These are phyloP conservation scores for Thamnaconus septentrionalis DNA, from an alignment of 2,113 vertebrate species.

Conservation along the genomic window DNA sequence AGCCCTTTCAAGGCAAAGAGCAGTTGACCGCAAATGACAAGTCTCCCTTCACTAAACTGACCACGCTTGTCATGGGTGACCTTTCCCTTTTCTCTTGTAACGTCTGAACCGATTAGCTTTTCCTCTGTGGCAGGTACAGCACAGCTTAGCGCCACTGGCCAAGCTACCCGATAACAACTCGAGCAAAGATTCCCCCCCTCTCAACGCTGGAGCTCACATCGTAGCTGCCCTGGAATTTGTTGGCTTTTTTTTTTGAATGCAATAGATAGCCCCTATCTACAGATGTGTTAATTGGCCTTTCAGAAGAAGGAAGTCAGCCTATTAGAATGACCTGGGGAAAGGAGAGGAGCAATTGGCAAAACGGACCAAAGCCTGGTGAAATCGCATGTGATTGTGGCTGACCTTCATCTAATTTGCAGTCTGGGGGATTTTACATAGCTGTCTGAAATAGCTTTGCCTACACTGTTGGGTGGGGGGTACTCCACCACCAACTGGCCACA, in stretches of 20 bases:
- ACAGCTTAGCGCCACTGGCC: constrained; percentile 29
- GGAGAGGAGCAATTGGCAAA: constrained; percentile 24
- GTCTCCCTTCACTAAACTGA: constrained; percentile 30
- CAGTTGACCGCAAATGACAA: constrained; percentile 44
- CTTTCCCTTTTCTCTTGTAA: constrained; percentile 54
- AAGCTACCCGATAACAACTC: constrained; percentile 9
- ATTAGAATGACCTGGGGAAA: constrained; percentile 44
- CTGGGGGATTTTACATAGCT: constrained; percentile 31
- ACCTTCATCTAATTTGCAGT: constrained; percentile 60
- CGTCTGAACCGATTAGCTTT: constrained; percentile 60
- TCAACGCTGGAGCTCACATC: constrained; percentile 32
- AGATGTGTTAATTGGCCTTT: constrained; percentile 68
- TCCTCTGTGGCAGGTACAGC: constrained; percentile 33
- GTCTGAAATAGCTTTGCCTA: constrained; percentile 32
- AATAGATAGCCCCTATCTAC: constrained; percentile 57
- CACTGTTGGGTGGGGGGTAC: neutral
- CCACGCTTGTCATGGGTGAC: constrained; percentile 57
- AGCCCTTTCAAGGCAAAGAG: constrained; percentile 38
- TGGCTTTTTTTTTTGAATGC: constrained; percentile 41
- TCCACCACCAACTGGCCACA: constrained; percentile 9
- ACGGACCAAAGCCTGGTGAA: constrained; percentile 55
- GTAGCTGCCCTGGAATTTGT: constrained; percentile 40
- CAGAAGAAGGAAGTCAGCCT: constrained; percentile 40
- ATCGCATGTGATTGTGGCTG: constrained; percentile 51
- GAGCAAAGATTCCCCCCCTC: constrained; percentile 18